A percentile compares a stretch with the other conserved stretches of the same genome.
Evolutionary conservation across 2,113 vertebrate genomes (phyloP).

Genomic region (Neodon shergylaensis): DNA sequence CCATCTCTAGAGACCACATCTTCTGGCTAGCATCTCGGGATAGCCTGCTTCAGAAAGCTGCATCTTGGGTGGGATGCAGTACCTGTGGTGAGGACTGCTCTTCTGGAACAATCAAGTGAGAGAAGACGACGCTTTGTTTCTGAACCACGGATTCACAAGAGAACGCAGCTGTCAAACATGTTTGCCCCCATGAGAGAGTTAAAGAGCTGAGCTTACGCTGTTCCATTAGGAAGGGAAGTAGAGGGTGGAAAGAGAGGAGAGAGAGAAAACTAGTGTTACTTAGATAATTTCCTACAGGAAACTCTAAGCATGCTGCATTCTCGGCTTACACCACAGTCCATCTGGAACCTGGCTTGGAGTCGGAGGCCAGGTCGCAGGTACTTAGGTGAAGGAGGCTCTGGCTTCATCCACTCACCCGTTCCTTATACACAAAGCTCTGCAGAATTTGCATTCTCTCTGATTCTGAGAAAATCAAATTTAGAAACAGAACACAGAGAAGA

Average conservation of each 20-base stretch:
- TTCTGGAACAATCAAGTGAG: slow-evolving; percentile 41
- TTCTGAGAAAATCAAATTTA: slow-evolving; percentile 66
- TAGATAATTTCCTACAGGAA: slow-evolving; percentile 21
- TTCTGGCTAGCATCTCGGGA: slow-evolving; percentile 15
- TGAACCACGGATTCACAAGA: slow-evolving; percentile 36
- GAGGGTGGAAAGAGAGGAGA: slow-evolving; percentile 40
- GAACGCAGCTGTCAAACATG: slow-evolving; percentile 57
- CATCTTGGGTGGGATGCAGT: slow-evolving; percentile 25
- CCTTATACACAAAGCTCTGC: slow-evolving; percentile 5
- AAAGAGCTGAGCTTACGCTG: slow-evolving; percentile 27
- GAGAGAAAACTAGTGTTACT: background rate
- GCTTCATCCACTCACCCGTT: background rate
- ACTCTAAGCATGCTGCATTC: background rate
- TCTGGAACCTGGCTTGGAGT: background rate
- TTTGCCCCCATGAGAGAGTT: background rate
- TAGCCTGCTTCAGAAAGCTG: slow-evolving; percentile 42
- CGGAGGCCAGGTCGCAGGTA: background rate
- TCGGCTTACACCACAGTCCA: fast-evolving
- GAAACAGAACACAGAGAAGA: slow-evolving; percentile 51
- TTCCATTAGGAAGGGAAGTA: slow-evolving; percentile 55
- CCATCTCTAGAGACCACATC: slow-evolving; percentile 23
- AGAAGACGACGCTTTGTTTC: slow-evolving; percentile 37
- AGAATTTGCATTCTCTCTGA: slow-evolving; percentile 53
- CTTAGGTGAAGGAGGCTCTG: background rate
- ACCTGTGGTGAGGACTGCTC: slow-evolving; percentile 39